These are phyloP conservation scores for Spea hammondii DNA, from an alignment of 2,797 vertebrate species.

Conservation along the genomic window DNA sequence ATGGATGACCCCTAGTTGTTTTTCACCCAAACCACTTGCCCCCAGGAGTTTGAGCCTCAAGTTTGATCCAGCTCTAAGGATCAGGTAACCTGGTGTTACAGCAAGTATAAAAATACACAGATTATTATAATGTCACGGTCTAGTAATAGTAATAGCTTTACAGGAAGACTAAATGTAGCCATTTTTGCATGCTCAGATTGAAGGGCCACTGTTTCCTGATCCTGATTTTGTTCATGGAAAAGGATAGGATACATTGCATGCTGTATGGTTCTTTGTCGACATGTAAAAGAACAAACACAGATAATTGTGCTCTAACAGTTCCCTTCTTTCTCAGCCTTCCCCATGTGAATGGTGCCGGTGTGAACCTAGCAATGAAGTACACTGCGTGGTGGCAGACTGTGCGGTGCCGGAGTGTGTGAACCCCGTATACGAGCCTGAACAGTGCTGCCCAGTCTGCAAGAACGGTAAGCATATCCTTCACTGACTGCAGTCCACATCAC, in stretches of 20 bases:
- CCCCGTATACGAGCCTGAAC: constrained; percentile 98
- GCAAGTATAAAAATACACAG: too few relatives aligned
- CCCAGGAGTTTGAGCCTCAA: too few relatives aligned
- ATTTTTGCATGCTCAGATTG: too few relatives aligned
- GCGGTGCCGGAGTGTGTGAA: constrained; percentile 98
- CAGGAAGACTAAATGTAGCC: too few relatives aligned
- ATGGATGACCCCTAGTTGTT: too few relatives aligned
- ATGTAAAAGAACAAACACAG: background rate
- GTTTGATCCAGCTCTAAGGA: too few relatives aligned
- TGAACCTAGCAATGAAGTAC: constrained; percentile 99
- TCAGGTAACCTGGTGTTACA: too few relatives aligned
- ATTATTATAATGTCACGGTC: too few relatives aligned
- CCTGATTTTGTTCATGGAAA: too few relatives aligned
- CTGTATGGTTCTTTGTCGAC: background rate
- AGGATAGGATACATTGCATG: background rate
- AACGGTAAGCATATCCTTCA: constrained; percentile 83
- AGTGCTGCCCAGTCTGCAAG: constrained; percentile 99
- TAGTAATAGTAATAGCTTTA: too few relatives aligned
- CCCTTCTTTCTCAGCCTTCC: constrained; percentile 82
- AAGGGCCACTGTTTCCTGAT: too few relatives aligned
- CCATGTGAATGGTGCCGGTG: constrained; percentile 99
- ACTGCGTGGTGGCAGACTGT: constrained; percentile 99
- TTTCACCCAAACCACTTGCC: too few relatives aligned
- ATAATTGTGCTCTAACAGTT: background rate
- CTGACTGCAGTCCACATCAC: background rate